phyloP scores from a whole-genome alignment of 2,113 vertebrate species.

The Petaurus breviceps region DNA sequence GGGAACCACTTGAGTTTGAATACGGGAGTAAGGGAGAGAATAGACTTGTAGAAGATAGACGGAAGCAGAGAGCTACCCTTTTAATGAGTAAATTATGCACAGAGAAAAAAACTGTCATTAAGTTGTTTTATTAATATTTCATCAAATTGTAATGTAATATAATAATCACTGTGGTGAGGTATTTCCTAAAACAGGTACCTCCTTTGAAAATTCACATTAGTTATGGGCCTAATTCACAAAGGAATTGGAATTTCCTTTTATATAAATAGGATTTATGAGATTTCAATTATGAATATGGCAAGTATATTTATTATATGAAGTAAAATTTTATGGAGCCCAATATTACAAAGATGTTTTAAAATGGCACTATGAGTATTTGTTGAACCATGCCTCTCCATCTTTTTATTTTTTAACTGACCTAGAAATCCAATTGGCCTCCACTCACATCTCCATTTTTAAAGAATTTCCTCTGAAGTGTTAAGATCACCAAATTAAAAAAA shows the following conservation, averaged over 20 bases:
- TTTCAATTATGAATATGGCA: slow-evolving; percentile 29
- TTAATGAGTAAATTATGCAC: slow-evolving; percentile 17
- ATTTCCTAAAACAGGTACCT: slow-evolving; percentile 20
- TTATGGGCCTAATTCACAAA: slow-evolving; percentile 33
- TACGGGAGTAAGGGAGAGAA: neutral
- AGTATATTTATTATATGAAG: slow-evolving; percentile 33
- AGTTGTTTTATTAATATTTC: slow-evolving; percentile 55
- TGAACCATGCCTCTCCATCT: neutral
- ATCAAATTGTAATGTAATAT: slow-evolving; percentile 30
- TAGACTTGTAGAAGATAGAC: neutral
- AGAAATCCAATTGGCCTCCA: neutral
- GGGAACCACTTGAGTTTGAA: neutral
- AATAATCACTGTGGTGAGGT: slow-evolving; percentile 33
- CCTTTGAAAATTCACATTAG: slow-evolving; percentile 31
- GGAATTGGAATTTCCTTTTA: slow-evolving; percentile 44
- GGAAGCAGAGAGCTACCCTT: neutral
- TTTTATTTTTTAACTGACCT: neutral
- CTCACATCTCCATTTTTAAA: neutral
- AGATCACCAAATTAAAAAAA: neutral
- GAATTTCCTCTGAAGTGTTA: neutral
- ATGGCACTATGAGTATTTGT: neutral
- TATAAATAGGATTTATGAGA: slow-evolving; percentile 41
- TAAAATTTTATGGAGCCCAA: slow-evolving; percentile 12
- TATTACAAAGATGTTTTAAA: neutral
- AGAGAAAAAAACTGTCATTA: slow-evolving; percentile 46